Conservation (phyloP, 2,797 vertebrate species). For the Vespertilio murinus region DNA sequence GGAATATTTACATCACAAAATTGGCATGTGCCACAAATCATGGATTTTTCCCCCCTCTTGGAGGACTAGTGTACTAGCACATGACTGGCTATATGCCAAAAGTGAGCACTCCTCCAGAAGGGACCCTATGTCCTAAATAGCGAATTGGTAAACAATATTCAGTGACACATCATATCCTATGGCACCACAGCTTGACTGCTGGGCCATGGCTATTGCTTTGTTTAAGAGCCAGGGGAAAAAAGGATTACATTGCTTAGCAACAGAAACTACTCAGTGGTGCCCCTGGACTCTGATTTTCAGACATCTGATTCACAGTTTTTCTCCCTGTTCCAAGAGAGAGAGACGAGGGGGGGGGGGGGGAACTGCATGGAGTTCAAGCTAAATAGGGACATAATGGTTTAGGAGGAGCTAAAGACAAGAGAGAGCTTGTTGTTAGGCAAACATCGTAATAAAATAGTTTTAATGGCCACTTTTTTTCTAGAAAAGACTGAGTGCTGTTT, state of each 20-base stretch:
- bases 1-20: background rate
- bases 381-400: background rate
- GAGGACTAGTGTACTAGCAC: background rate
- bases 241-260: background rate
- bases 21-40: background rate
- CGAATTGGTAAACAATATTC: background rate
- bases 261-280: background rate
- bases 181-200: background rate
- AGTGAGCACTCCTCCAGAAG: background rate
- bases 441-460: background rate
- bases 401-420: background rate
- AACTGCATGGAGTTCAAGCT: background rate
- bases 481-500: background rate
- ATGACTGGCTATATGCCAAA: background rate
- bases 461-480: background rate
- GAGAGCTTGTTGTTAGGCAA: background rate
- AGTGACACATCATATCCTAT: background rate
- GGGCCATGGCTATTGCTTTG: background rate
- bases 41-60: background rate
- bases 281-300: conserved; percentile 4
- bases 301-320: background rate
- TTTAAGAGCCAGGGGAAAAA: background rate
- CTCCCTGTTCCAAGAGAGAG: background rate
- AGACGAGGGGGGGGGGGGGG: background rate
- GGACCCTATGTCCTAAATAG: background rate